Percentiles rank a stretch among this genome's conserved stretches.
Conservation (phyloP, 2,113 vertebrate species). For the Nyctibius bracteatus region DNA sequence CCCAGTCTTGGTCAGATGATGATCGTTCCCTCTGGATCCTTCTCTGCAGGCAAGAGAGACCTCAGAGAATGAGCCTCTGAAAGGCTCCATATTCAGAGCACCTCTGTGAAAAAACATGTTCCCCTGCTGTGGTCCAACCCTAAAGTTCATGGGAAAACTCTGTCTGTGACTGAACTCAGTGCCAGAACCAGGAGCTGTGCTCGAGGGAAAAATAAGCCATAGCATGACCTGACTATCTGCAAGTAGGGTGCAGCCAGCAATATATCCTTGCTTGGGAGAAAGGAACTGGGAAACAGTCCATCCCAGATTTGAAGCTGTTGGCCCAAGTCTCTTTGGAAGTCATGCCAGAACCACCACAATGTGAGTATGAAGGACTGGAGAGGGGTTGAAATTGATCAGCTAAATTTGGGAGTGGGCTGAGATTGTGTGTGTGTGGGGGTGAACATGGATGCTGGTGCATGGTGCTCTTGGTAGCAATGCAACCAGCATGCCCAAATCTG, state of each 20-base stretch:
- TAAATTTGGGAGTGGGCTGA: background rate
- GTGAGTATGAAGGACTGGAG: background rate
- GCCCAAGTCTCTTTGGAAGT: background rate
- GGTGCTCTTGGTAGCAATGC: rapidly evolving
- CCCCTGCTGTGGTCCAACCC: background rate
- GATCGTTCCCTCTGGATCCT: background rate
- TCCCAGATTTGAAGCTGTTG: background rate
- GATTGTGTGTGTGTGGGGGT: background rate
- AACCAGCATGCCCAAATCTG: background rate
- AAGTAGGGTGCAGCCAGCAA: background rate
- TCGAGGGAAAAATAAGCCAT: background rate
- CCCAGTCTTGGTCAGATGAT: background rate
- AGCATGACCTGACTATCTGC: background rate
- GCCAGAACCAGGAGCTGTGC: background rate
- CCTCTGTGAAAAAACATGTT: rapidly evolving
- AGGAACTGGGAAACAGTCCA: background rate
- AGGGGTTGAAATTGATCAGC: background rate
- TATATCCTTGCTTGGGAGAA: background rate
- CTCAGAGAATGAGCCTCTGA: background rate
- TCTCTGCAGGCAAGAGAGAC: background rate
- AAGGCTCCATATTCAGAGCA: background rate
- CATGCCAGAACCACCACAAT: background rate
- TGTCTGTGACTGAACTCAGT: background rate
- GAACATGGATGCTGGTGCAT: rapidly evolving
- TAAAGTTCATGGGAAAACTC: background rate